Evolutionary conservation across 2,797 vertebrate genomes (phyloP).

Genomic region (Dryobates pubescens): DNA sequence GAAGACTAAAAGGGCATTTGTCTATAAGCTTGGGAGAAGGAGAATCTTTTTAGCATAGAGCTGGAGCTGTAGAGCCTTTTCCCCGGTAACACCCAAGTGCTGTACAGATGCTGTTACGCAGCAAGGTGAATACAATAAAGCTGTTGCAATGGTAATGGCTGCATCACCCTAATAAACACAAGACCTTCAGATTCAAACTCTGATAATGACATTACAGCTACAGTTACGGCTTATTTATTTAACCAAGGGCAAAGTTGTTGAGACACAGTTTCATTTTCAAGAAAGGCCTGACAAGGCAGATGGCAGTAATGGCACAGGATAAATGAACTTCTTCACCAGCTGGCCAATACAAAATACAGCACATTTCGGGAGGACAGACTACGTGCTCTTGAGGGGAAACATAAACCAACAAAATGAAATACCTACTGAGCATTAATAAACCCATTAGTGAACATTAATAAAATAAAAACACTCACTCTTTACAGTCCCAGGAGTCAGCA

Average conservation of each 20-base stretch:
- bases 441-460: slow-evolving; percentile 52
- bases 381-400: slow-evolving; percentile 1
- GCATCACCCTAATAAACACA: slow-evolving; percentile 45
- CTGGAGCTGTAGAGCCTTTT: neutral
- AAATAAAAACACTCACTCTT: slow-evolving; percentile 21
- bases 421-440: slow-evolving; percentile 48
- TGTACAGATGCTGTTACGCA: neutral
- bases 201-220: slow-evolving; percentile 50
- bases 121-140: slow-evolving; percentile 61
- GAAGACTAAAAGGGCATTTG: neutral
- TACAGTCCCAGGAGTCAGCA: slow-evolving; percentile 28
- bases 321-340: neutral
- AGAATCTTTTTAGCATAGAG: neutral
- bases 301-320: slow-evolving; percentile 20
- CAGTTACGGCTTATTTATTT: slow-evolving; percentile 64
- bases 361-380: neutral
- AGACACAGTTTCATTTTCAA: slow-evolving; percentile 37
- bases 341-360: neutral
- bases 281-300: slow-evolving; percentile 50
- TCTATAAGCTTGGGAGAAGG: neutral
- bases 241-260: slow-evolving; percentile 60
- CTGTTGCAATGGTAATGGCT: slow-evolving; percentile 6
- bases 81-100: neutral
- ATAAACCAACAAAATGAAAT: slow-evolving; percentile 52
- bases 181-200: slow-evolving; percentile 37